These are phyloP conservation scores for Aulostomus chinensis DNA, from an alignment of 2,797 vertebrate genomes.

Conservation along the genomic window DNA sequence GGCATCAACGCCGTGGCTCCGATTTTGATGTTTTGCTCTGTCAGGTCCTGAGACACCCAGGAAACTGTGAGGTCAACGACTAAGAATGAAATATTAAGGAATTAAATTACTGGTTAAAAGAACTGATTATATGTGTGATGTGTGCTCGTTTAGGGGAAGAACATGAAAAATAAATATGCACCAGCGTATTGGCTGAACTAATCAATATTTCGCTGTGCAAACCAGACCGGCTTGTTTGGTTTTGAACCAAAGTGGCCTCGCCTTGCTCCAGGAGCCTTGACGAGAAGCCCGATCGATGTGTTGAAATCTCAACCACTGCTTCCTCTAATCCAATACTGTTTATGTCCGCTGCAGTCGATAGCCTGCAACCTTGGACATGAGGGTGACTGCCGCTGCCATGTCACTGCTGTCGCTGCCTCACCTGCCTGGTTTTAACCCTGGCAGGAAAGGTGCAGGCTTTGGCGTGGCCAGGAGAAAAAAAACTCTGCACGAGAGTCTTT, in stretches of 20 bases:
- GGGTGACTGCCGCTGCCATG: constrained; percentile 10
- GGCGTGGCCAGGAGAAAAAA: constrained; percentile 4
- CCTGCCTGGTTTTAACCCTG: too few relatives aligned
- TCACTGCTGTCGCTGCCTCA: constrained; percentile 19
- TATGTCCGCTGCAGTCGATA: constrained; percentile 50
- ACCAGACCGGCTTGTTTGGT: constrained; percentile 19
- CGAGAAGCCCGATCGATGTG: constrained; percentile 54
- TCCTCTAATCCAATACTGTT: constrained; percentile 53
- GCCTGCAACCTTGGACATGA: constrained; percentile 53
- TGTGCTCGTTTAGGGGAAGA: too few relatives aligned
- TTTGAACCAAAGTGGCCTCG: constrained; percentile 45
- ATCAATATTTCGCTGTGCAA: constrained; percentile 35
- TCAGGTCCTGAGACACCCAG: too few relatives aligned
- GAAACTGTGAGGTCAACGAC: too few relatives aligned
- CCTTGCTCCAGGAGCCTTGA: constrained; percentile 49
- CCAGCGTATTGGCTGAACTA: constrained; percentile 3
- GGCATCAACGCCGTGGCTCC: too few relatives aligned
- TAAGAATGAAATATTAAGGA: too few relatives aligned
- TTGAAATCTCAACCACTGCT: constrained; percentile 40
- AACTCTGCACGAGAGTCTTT: constrained; percentile 9
- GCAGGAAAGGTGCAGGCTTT: not conserved
- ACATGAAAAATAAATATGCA: too few relatives aligned
- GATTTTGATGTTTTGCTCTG: too few relatives aligned
- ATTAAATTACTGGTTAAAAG: too few relatives aligned
- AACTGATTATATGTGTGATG: too few relatives aligned